Percentiles rank a stretch among this genome's conserved stretches.
Evolutionary conservation across 2,113 vertebrate genomes (phyloP).

Genomic region (Notiomystis cincta): DNA sequence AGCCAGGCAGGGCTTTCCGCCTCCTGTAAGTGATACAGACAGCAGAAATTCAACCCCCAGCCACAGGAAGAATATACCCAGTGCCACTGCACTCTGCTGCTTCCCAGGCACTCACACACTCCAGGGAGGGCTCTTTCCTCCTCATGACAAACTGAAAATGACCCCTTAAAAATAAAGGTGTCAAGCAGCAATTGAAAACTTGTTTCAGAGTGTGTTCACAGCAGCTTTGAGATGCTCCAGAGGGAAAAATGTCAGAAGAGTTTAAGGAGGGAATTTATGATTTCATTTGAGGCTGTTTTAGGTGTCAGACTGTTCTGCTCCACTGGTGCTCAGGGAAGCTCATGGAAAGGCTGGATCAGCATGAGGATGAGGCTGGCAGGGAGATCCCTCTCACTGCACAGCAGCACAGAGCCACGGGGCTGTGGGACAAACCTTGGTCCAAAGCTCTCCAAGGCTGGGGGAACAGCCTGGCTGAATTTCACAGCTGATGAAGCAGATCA

Average conservation of each 20-base stretch:
- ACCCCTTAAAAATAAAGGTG: not conserved
- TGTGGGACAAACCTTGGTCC: not conserved
- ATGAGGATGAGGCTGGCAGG: not conserved
- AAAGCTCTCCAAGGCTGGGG: not conserved
- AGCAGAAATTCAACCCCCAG: not conserved
- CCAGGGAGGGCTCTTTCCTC: not conserved
- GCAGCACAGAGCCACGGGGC: fast-evolving
- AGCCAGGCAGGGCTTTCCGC: not conserved
- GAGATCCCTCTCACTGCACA: not conserved
- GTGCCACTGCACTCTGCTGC: not conserved
- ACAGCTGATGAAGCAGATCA: not conserved
- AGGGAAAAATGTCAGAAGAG: not conserved
- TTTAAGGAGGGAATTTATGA: not conserved
- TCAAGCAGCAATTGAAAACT: not conserved
- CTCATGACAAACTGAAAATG: not conserved
- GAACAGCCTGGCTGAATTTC: not conserved
- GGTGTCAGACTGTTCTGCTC: not conserved
- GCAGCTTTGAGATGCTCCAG: not conserved
- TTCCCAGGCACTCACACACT: not conserved
- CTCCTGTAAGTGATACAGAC: not conserved
- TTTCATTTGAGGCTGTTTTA: not conserved
- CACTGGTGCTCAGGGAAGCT: not conserved
- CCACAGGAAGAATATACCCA: not conserved
- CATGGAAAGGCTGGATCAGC: not conserved
- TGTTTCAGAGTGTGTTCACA: not conserved